These are phyloP conservation scores for Myotis yumanensis DNA, from an alignment of 2,113 vertebrate species.

Conservation along the genomic window DNA sequence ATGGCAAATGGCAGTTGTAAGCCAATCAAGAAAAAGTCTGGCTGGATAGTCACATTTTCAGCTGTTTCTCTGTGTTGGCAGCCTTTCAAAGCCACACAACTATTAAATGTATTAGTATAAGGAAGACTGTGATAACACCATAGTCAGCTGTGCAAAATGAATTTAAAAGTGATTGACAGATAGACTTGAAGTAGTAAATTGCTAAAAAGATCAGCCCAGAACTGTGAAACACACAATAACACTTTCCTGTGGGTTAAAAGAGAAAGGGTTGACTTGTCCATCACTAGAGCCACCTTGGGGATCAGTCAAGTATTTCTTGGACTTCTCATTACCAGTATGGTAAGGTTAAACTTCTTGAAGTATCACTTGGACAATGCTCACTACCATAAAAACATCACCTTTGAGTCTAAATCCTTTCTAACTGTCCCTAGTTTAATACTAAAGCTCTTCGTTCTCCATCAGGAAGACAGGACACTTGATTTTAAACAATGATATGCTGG, in stretches of 20 bases:
- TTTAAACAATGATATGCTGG: background rate
- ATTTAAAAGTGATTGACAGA: conserved; percentile 60
- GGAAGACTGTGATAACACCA: conserved; percentile 13
- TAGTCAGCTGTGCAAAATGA: conserved; percentile 59
- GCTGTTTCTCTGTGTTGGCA: conserved; percentile 36
- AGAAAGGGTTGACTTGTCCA: background rate
- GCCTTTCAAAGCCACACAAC: conserved; percentile 40
- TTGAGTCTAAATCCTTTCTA: background rate
- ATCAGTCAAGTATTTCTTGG: background rate
- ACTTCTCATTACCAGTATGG: background rate
- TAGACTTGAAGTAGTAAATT: conserved; percentile 60
- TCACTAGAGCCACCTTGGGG: background rate
- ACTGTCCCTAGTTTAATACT: background rate
- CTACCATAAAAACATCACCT: background rate
- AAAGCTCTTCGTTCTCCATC: background rate
- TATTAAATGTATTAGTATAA: conserved; percentile 53
- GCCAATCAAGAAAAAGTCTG: conserved; percentile 7
- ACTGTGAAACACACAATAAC: conserved; percentile 11
- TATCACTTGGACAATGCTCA: background rate
- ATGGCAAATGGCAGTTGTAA: conserved; percentile 31
- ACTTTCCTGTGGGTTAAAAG: background rate
- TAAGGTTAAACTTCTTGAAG: background rate
- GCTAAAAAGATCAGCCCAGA: conserved; percentile 31
- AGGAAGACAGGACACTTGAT: background rate
- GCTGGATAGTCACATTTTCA: background rate